Evolutionary conservation across 2,888 invertebrate species (phyloP), one percentile per base, ranked within the genome.

Genomic region (Phanerotoma sp.): DNA sequence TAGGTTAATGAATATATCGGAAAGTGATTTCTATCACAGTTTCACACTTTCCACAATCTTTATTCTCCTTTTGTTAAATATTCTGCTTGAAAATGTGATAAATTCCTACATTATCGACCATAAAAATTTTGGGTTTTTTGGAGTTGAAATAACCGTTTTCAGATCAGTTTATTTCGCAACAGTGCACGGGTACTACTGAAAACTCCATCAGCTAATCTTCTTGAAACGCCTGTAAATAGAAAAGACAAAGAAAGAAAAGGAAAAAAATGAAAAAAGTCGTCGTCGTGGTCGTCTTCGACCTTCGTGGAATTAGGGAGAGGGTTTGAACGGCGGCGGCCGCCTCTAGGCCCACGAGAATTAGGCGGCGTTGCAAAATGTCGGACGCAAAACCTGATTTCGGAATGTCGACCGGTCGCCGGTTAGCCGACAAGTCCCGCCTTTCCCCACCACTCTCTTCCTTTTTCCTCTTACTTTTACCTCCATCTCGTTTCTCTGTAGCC

Each of bases 321-420:
- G 54, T 58, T 58, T 58, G 49, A 52, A 46, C 53, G 62, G 52
- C 44, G 53, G 57, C 51, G 59, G 49, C 51, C 44, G 54, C 56
- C 47, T 55, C 56, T 52, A 49, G 54, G 38, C 58, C 28, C 48
- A 49, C 28, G 48, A 42, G 59, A 65, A 66, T 66, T 63, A 63
- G 61, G 58, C 60, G 62, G 57, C 37, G 54, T 54, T 49, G 51
- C 57, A 63, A 69, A 69, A 69, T 69, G 62, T 69, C 67, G 63
- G 61, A 63, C 66, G 62, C 61, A 66, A 65, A 68, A 70, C 68
- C 66, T 65, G 67, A 66, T 68, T 64, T 64, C 54, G 58, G 65
- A 68, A 69, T 68, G 69, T 63, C 58, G 66, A 56, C 54, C 60
- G 61, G 59, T 60, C 60, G 57, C 61, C 62, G 54, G 33, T 54